Evolutionary conservation across 2,888 invertebrate species (phyloP).

Genomic region (Brachylomia viminalis): DNA sequence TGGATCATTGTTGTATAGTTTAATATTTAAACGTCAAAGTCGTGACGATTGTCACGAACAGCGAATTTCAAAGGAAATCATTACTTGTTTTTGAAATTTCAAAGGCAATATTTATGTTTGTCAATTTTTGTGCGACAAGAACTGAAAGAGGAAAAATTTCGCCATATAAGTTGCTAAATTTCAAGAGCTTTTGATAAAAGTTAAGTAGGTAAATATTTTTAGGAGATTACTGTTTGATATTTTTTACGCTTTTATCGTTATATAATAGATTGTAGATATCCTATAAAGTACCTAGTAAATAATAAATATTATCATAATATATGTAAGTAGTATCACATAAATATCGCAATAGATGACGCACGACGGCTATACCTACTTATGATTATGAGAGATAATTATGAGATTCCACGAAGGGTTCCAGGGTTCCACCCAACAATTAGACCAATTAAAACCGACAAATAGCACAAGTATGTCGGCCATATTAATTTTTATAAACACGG

Average conservation of each 20-base stretch:
- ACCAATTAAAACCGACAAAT: slow-evolving; percentile 81
- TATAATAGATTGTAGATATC: neutral
- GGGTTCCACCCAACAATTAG: slow-evolving; percentile 83
- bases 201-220: neutral
- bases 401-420: slow-evolving; percentile 81
- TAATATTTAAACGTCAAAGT: slow-evolving; percentile 69
- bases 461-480: slow-evolving; percentile 70
- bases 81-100: slow-evolving; percentile 60
- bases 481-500: slow-evolving; percentile 70
- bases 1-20: slow-evolving; percentile 63
- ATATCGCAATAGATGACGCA: slow-evolving; percentile 70
- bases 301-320: neutral
- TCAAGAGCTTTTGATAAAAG: neutral
- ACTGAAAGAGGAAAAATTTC: slow-evolving; percentile 12
- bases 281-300: neutral
- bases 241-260: neutral
- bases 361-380: slow-evolving; percentile 40
- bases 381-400: slow-evolving; percentile 67
- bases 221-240: neutral
- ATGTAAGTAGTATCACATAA: slow-evolving; percentile 45
- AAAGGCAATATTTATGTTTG: slow-evolving; percentile 40
- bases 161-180: slow-evolving; percentile 16
- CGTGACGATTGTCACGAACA: slow-evolving; percentile 76
- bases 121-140: slow-evolving; percentile 19
- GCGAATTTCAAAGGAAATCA: slow-evolving; percentile 59